Base-by-base conservation (phyloP, 2,797 vertebrate species). In the Chelon labrosus region DNA sequence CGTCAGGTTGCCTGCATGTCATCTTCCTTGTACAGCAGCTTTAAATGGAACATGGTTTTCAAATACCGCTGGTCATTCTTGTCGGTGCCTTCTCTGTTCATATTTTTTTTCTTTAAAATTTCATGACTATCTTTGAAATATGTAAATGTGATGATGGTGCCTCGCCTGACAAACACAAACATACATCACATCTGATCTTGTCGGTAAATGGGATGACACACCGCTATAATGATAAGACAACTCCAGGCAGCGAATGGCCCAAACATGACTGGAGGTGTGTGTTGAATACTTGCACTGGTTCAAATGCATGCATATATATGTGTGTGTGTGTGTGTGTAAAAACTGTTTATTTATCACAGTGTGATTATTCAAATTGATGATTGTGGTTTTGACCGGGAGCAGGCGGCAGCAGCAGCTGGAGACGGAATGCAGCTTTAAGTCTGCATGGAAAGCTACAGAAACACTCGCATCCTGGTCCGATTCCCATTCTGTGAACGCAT, bases 1-100 rank as follows among this genome's bases (percentile, higher is more conserved):
- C 31, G 49, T 89, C 76, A 67, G 60, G 38, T 31, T 68, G n/a
- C 50, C 51, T 61, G 31, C 38, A 60, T 80, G 59, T 56, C 53
- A 64, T 75, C 53, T 44, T 55, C 31, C 61, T 63, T 47, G n/a
- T 22, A 3, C 12, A 10, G 11, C 42, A 67, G 46, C 64, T 73
- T 82, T 39, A 16, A 58, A 55, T 35, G 37, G 51, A 41, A 14
- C 50, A 47, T 19, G 20, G 17, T 35, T 75, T 42, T 7, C 31
- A 61, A 50, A 3, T 44, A 16, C n/a, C 3, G 3, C 3, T 47
- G 10, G 41, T 50, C 14, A 16, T 31, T 20, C 13, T 50, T 55
- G n/a, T 44, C 37, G 1, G 17, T 7, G 0, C 12, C 13, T 42
- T 42, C 27, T 10, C 39, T 55, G 19, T 5, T 37, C 1, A 22